Evolutionary conservation across 2,888 invertebrate genomes (phyloP).

Genomic region (Leptopilina drosophilae): DNA sequence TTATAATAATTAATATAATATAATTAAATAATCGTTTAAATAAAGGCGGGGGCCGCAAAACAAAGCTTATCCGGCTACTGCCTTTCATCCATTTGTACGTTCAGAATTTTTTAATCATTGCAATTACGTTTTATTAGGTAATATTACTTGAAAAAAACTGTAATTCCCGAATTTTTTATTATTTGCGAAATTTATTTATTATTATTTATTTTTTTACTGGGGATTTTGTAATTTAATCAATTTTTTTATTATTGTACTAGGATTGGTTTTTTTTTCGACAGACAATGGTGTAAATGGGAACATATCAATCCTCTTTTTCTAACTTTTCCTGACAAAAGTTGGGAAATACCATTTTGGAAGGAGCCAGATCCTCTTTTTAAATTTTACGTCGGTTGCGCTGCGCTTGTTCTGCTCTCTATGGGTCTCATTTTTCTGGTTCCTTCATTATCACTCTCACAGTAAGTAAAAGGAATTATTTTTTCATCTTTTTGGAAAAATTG

Average conservation of each 20-base stretch:
- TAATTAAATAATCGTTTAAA: no score
- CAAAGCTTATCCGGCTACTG: no score
- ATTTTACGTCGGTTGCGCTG: constrained; percentile 84
- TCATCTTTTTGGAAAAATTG: not conserved
- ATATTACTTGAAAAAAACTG: no score
- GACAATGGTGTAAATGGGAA: constrained; percentile 83
- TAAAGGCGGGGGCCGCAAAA: no score
- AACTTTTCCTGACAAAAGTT: constrained; percentile 81
- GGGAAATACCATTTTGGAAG: constrained; percentile 85
- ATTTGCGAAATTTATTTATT: no score
- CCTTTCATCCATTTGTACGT: no score
- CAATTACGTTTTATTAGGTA: no score
- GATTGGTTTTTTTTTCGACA: constrained; percentile 74
- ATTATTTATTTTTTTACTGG: no score
- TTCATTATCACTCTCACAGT: constrained; percentile 80
- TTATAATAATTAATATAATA: no score
- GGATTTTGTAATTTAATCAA: no score
- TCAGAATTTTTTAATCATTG: no score
- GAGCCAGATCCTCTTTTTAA: constrained; percentile 91
- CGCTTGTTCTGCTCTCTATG: constrained; percentile 80
- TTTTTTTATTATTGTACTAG: not conserved
- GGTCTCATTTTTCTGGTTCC: constrained; percentile 80
- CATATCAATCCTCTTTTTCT: constrained; percentile 81
- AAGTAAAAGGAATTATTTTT: constrained; percentile 63
- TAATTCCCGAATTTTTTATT: no score